Conservation (phyloP, 2,113 vertebrate genomes). For the Microcebus tavaratra region DNA sequence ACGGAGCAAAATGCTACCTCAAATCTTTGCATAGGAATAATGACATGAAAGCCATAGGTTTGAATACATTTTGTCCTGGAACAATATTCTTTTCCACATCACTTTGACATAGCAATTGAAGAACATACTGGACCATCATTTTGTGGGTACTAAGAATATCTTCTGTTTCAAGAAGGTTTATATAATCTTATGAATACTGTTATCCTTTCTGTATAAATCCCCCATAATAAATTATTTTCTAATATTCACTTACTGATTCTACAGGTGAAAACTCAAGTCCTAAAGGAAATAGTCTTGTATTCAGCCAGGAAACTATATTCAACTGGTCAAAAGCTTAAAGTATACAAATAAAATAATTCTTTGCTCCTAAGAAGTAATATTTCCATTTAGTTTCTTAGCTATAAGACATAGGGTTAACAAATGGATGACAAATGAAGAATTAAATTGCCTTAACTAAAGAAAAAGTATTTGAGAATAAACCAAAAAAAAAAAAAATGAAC, state of each 20-base stretch:
- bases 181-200: not conserved
- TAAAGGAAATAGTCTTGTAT: not conserved
- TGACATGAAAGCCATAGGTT: not conserved
- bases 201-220: not conserved
- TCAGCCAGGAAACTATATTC: not conserved
- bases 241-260: conserved; percentile 1
- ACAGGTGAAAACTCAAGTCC: not conserved
- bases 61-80: not conserved
- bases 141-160: not conserved
- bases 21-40: not conserved
- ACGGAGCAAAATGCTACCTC: not conserved
- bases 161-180: conserved; percentile 25
- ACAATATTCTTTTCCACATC: conserved; percentile 23
- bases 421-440: not conserved
- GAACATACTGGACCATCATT: not conserved
- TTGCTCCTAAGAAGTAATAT: not conserved
- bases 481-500: conserved; percentile 6
- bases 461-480: not conserved
- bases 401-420: not conserved
- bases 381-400: not conserved
- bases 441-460: not conserved
- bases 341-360: conserved; percentile 5
- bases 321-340: not conserved
- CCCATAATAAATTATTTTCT: conserved; percentile 10
- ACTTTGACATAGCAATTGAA: not conserved